Base-by-base conservation (phyloP, 2,797 vertebrate species). In the Moxostoma hubbsi region DNA sequence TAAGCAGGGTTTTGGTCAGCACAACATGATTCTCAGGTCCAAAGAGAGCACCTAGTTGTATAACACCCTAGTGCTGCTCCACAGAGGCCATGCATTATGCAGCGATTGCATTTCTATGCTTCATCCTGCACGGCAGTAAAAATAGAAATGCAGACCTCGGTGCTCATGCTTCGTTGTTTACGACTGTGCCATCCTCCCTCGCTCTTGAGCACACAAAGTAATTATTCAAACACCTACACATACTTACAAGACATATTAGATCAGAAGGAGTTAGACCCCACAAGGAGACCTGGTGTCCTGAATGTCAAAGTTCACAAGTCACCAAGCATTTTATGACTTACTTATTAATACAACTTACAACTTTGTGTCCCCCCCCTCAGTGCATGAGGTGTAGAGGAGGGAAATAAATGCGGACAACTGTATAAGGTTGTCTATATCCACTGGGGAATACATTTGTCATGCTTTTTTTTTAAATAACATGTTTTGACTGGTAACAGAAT, bases 101-200 rank as follows among this genome's bases (percentile, higher is more conserved):
- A 93, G 82, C 85, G 76, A 84, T 87, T 84, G 82, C 89, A 91
- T 91, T 91, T 89, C 90, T 87, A 88, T 88, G 84, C 87, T 89
- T 91, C 88, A 86, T 91, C 86, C 83, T 87, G 86, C 80, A 81
- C 85, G 24, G 50, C 80, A 85, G 89, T 88, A 92, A 92, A 93
- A 93, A 93, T 92, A 92, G 92, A 92, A 89, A 81, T 72, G 61
- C 82, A 85, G 88, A 89, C 87, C 86, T 89, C 82, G 85, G 86
- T 88, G 87, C 88, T 90, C 87, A 89, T 64, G 77, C 85, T 86
- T 83, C 82, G 70, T 85, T 93, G 90, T 93, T 92, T 90, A 90
- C 86, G 86, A 87, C 89, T 85, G 87, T 83, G 68, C 86, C 83
- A 84, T 87, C 88, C 85, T 81, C 73, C 74, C 81, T 89, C 83